These are phyloP conservation scores for Thereva unica DNA, from an alignment of 2,888 invertebrate species.

Conservation along the genomic window DNA sequence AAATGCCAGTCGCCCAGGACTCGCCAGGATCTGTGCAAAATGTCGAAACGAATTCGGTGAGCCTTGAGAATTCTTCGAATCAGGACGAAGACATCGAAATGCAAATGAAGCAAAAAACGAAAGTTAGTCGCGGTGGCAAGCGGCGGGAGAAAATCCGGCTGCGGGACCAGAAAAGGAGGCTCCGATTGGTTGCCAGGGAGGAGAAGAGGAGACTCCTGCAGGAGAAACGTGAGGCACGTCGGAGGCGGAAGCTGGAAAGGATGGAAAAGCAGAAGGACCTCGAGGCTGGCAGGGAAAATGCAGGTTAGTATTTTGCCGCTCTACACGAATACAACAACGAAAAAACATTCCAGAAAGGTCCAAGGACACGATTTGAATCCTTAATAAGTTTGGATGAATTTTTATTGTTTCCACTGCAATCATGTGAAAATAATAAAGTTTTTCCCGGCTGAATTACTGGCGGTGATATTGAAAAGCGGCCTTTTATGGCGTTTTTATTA, in stretches of 20 bases:
- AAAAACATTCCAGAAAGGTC: no score
- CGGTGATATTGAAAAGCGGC: no score
- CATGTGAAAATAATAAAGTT: no score
- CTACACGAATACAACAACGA: no score
- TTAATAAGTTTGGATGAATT: no score
- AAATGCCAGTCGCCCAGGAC: constrained; percentile 1
- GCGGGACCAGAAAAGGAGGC: constrained; percentile 11
- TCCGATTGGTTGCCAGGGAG: constrained; percentile 30
- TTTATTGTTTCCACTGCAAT: no score
- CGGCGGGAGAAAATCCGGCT: constrained; percentile 20
- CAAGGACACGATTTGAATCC: no score
- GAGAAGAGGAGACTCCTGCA: constrained; percentile 38
- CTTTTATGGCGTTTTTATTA: no score
- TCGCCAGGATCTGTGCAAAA: constrained; percentile 2
- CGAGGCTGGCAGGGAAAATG: constrained; percentile 4
- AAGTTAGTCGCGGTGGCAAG: constrained; percentile 5
- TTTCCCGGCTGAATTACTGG: no score
- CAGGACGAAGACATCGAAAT: constrained; percentile 18
- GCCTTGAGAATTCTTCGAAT: constrained; percentile 19
- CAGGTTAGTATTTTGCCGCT: constrained; percentile 19
- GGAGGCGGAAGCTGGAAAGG: constrained; percentile 36
- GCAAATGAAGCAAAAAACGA: constrained; percentile 27
- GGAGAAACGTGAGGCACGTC: constrained; percentile 37
- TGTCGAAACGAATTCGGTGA: constrained; percentile 25
- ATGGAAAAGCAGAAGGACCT: not conserved